These are phyloP conservation scores for Cyanoramphus novaezelandiae DNA, from an alignment of 2,113 vertebrate genomes.

Conservation along the genomic window DNA sequence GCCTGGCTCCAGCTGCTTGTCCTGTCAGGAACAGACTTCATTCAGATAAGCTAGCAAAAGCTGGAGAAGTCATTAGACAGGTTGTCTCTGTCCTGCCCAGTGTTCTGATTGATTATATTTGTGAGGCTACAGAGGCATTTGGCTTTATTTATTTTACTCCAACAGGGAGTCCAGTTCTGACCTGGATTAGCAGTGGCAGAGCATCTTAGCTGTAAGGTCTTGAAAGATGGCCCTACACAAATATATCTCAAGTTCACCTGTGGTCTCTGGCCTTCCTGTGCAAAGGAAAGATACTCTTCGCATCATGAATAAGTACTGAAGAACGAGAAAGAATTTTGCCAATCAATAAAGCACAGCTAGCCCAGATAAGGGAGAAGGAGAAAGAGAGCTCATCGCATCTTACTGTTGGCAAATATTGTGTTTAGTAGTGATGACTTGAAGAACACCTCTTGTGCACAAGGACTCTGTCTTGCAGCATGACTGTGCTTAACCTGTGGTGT, in stretches of 20 bases:
- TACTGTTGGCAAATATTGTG: neutral
- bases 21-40: neutral
- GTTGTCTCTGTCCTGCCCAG: neutral
- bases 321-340: neutral
- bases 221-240: constrained; percentile 5
- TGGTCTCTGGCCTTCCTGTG: neutral
- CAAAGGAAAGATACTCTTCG: neutral
- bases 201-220: neutral
- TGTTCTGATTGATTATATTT: neutral
- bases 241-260: neutral
- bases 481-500: neutral
- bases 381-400: neutral
- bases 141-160: constrained; percentile 11
- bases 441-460: neutral
- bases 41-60: neutral
- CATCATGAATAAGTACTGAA: neutral
- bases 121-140: neutral
- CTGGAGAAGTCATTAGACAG: neutral
- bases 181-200: constrained; percentile 16
- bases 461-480: neutral
- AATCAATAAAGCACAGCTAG: neutral
- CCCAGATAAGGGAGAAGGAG: neutral
- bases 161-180: neutral
- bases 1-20: constrained; percentile 4
- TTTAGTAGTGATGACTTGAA: neutral